Conservation (phyloP, 2,113 vertebrate genomes). For the Bombycilla garrulus region DNA sequence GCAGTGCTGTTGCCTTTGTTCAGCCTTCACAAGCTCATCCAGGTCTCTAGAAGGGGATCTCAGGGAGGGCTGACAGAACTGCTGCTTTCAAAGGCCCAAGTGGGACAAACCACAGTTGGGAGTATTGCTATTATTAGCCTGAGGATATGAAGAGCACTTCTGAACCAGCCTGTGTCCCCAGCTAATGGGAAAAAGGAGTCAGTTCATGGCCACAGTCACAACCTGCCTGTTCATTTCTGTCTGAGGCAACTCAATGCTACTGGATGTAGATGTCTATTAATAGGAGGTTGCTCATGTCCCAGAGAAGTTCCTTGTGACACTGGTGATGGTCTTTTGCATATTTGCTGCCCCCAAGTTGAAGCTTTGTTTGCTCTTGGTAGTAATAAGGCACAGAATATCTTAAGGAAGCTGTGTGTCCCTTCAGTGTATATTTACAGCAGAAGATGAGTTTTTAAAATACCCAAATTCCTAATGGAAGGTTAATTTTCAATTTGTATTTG, state of each 20-base stretch:
- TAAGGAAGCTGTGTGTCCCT: background rate
- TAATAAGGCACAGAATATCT: background rate
- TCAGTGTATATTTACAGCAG: background rate
- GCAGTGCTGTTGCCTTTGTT: background rate
- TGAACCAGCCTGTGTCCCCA: background rate
- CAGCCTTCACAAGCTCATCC: background rate
- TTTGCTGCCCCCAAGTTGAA: background rate
- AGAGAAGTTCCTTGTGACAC: background rate
- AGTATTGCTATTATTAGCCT: background rate
- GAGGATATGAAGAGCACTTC: background rate
- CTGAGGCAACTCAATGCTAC: background rate
- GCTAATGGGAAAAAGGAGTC: background rate
- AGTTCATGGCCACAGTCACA: background rate
- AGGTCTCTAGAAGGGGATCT: background rate
- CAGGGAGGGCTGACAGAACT: background rate
- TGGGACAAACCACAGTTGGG: background rate
- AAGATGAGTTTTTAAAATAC: constrained; percentile 6
- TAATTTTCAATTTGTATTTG: background rate
- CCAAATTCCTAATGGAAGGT: background rate
- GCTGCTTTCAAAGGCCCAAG: background rate
- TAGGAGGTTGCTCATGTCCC: background rate
- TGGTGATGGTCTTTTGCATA: background rate
- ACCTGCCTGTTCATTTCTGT: background rate
- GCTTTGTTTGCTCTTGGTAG: constrained; percentile 3
- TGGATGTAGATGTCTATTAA: background rate